Percentiles rank a stretch among this genome's conserved stretches.
phyloP scores from a whole-genome alignment of 2,113 vertebrate species.

The Halichoeres trimaculatus region DNA sequence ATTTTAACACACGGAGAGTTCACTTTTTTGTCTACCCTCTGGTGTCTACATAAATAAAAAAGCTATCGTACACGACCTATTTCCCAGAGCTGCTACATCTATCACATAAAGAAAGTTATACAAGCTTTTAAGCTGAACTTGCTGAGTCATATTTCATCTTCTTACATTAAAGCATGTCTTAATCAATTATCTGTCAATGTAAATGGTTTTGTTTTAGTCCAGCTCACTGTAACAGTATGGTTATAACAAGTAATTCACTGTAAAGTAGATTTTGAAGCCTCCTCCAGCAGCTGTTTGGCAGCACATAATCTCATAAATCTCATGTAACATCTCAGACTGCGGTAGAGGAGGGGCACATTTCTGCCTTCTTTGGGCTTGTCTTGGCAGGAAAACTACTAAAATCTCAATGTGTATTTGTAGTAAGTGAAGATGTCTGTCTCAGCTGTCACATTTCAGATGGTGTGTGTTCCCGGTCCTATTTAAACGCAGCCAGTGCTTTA shows the following conservation, averaged over 20 bases:
- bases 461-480: neutral
- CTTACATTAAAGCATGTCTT: no score
- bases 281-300: neutral
- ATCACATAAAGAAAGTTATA: neutral
- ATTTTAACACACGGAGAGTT: neutral
- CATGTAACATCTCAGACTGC: neutral
- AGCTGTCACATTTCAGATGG: neutral
- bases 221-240: neutral
- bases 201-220: neutral
- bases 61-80: no score
- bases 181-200: neutral
- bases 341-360: neutral
- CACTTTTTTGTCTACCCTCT: no score
- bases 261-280: neutral
- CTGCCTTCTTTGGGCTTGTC: constrained; percentile 13
- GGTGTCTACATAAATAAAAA: no score
- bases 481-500: neutral
- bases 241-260: neutral
- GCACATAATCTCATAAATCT: neutral
- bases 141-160: neutral
- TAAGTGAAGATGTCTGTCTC: constrained; percentile 3
- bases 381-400: constrained; percentile 16
- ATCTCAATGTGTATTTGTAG: neutral
- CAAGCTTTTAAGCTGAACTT: neutral
- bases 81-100: no score